Percentiles rank a stretch among this genome's conserved stretches.
Conservation (phyloP, 2,888 invertebrate genomes). For the Chloromyia formosa region DNA sequence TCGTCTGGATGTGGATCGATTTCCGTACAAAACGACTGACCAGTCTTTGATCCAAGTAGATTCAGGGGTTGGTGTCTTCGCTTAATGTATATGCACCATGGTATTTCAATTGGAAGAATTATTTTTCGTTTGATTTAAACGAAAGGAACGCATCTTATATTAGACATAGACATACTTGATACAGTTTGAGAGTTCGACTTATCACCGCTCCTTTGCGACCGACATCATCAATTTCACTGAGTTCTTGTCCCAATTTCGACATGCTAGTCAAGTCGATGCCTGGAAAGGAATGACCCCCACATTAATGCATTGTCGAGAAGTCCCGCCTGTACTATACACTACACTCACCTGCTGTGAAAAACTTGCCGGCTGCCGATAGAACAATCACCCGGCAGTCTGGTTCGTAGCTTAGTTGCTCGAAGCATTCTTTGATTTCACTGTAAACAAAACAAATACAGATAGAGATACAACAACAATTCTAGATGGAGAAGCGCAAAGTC, state of each 20-base stretch:
- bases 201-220: slow-evolving; percentile 79
- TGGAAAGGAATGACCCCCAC: slow-evolving; percentile 28
- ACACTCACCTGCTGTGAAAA: slow-evolving; percentile 87
- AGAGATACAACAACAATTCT: no score
- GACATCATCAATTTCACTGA: slow-evolving; percentile 74
- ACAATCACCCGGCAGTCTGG: slow-evolving; percentile 87
- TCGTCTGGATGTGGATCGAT: no score
- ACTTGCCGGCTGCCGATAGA: slow-evolving; percentile 84
- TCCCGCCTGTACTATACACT: no score
- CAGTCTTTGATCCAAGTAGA: no score
- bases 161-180: slow-evolving; percentile 67
- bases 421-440: slow-evolving; percentile 86
- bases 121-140: no score
- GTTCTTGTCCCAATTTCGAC: slow-evolving; percentile 57
- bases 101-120: no score
- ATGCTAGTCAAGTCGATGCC: slow-evolving; percentile 72
- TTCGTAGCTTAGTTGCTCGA: slow-evolving; percentile 76
- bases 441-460: slow-evolving; percentile 54
- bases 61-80: no score
- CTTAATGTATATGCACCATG: no score
- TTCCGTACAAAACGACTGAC: no score
- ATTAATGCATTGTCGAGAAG: no score
- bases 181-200: slow-evolving; percentile 70
- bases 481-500: slow-evolving; percentile 54
- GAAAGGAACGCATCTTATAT: no score